phyloP scores from a whole-genome alignment of 2,113 vertebrate genomes.

The Elaphurus davidianus region DNA sequence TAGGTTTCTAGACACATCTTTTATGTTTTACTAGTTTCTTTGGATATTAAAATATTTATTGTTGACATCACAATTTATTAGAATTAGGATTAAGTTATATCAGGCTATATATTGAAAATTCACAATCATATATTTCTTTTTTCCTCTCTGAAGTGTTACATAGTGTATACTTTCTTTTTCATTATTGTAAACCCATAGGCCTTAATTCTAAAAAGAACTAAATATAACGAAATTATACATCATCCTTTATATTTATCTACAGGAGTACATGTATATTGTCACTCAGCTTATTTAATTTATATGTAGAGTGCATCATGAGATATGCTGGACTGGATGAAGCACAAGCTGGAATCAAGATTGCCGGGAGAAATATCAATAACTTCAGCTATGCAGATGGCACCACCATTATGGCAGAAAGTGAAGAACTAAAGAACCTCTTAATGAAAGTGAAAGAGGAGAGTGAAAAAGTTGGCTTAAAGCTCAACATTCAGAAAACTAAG shows the following conservation, averaged over 20 bases:
- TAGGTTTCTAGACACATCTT: not conserved
- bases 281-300: not conserved
- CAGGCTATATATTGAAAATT: not conserved
- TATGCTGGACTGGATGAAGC: not conserved
- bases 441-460: not conserved
- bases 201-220: not conserved
- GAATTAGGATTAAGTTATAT: not conserved
- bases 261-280: not conserved
- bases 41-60: not conserved
- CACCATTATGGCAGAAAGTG: rapidly evolving
- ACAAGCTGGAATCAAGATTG: not conserved
- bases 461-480: not conserved
- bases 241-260: not conserved
- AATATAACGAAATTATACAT: not conserved
- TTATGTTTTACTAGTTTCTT: not conserved
- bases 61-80: not conserved
- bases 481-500: not conserved
- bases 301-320: not conserved
- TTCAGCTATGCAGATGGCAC: not conserved
- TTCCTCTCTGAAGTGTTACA: not conserved
- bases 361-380: not conserved
- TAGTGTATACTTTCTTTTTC: not conserved
- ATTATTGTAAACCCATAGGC: not conserved
- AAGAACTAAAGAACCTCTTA: not conserved
- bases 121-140: not conserved